Conservation (phyloP, 2,888 invertebrate genomes). For the Neuroscelio doddi region DNA sequence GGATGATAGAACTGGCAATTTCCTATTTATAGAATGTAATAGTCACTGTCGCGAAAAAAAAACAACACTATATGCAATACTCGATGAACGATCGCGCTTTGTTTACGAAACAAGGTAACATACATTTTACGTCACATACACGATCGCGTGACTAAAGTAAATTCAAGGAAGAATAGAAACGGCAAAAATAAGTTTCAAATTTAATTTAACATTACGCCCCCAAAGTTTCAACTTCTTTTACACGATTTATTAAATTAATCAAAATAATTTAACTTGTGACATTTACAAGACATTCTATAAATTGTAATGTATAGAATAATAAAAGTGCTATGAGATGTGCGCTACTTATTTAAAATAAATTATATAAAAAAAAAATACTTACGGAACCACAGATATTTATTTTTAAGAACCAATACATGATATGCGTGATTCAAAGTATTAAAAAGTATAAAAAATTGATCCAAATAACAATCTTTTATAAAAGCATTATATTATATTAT, state of each 20-base stretch:
- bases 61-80: conserved; percentile 14
- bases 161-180: conserved; percentile 19
- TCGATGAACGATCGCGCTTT: conserved; percentile 28
- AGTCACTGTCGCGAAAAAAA: conserved; percentile 15
- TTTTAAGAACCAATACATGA: too few species aligned
- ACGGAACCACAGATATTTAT: too few species aligned
- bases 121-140: conserved; percentile 24
- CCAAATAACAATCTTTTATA: too few species aligned
- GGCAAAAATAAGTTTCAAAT: conserved; percentile 23
- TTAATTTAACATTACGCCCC: not conserved
- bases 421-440: too few species aligned
- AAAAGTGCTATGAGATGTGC: too few species aligned
- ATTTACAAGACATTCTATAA: not conserved
- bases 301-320: not conserved
- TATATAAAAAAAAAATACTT: too few species aligned
- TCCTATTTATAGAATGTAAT: conserved; percentile 30
- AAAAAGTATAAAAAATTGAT: too few species aligned
- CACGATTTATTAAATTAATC: not conserved
- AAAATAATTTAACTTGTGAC: not conserved
- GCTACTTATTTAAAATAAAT: too few species aligned
- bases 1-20: conserved; percentile 30
- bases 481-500: too few species aligned
- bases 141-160: conserved; percentile 29
- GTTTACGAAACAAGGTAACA: conserved; percentile 32
- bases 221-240: not conserved